Evolutionary conservation across 2,797 vertebrate genomes (phyloP), one percentile per base, ranked within the genome.

Genomic region (Siniperca obscura): DNA sequence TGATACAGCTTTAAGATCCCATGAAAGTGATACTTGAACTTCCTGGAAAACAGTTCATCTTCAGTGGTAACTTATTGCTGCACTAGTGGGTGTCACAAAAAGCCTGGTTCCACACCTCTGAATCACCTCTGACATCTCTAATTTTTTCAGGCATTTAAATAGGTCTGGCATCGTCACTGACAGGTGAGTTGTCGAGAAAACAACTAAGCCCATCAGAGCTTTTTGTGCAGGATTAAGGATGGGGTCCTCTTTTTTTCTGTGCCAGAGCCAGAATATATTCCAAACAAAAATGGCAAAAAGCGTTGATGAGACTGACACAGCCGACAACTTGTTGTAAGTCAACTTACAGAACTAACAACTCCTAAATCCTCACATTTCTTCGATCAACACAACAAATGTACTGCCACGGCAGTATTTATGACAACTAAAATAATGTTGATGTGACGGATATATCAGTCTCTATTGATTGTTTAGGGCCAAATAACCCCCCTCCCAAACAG

Each of bases 281-380:
- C 52, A 64, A 0, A 46, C 27, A 56, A 66, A 56, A 46, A 64
- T 50, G 40, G 7, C 11, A 59, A 59, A 14, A 67, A 9, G 50
- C 5, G 4, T 1, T 38, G 34, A 30, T 60, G 57, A 36, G 30
- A 11, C 57, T 60, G 57, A 34, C 30, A 17, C 44, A 46, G 30
- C 14, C 14, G 8, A 60, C 30, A 34, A 17, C 44, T 46, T 46
- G 44, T 46, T 46, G 44, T 46, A 5, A 46, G 44, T 11, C 30
- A 60, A 7, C 8, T 60, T 60, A 60, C 8, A 36, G 17, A 60
- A 36, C 36, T 21, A 60, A 60, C 16, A 11, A 60, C 57, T 36
- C 57, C 30, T 30, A 22, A 62, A 46, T 73, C 0, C 38, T 38
- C 0, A 21, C 16, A 48, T 74, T 30, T 74, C 0, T 55, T 53